phyloP scores from a whole-genome alignment of 2,888 invertebrate genomes.

The Meteorus colon region DNA sequence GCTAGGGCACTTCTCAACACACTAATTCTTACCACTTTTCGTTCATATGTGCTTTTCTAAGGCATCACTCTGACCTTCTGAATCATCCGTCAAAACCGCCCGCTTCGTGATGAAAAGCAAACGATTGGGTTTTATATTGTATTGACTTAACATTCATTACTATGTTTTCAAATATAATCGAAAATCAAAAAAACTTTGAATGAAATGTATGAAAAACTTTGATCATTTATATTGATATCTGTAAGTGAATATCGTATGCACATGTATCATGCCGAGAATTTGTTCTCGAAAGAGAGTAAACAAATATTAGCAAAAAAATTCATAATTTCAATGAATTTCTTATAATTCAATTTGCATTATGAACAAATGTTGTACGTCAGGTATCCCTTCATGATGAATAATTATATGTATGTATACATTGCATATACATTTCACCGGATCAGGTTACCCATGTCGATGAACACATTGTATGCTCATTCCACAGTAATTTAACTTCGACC shows the following conservation, averaged over 20 bases:
- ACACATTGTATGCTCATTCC: background rate
- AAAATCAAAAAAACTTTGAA: background rate
- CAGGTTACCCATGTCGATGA: background rate
- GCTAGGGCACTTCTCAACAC: constrained; percentile 32
- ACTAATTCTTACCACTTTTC: constrained; percentile 42
- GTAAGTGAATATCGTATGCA: background rate
- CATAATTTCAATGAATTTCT: constrained; percentile 23
- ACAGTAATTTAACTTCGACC: background rate
- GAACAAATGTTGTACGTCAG: background rate
- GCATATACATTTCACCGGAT: background rate
- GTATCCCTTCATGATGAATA: constrained; percentile 1
- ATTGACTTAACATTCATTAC: background rate
- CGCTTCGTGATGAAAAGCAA: constrained; percentile 32
- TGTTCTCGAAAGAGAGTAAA: background rate
- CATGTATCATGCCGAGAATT: background rate
- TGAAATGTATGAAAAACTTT: background rate
- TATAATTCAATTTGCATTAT: constrained; percentile 25
- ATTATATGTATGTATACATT: constrained; percentile 1
- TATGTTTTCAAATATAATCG: background rate
- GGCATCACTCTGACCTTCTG: constrained; percentile 39
- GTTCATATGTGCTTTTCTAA: constrained; percentile 35
- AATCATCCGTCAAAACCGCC: constrained; percentile 4
- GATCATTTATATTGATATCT: background rate
- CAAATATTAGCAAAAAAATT: background rate
- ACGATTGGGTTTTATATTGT: constrained; percentile 28